Percentiles rank a stretch among this genome's conserved stretches.
These are phyloP conservation scores for Caenorhabditis sp. DNA, from an alignment of 2,888 invertebrate genomes.

Conservation along the genomic window DNA sequence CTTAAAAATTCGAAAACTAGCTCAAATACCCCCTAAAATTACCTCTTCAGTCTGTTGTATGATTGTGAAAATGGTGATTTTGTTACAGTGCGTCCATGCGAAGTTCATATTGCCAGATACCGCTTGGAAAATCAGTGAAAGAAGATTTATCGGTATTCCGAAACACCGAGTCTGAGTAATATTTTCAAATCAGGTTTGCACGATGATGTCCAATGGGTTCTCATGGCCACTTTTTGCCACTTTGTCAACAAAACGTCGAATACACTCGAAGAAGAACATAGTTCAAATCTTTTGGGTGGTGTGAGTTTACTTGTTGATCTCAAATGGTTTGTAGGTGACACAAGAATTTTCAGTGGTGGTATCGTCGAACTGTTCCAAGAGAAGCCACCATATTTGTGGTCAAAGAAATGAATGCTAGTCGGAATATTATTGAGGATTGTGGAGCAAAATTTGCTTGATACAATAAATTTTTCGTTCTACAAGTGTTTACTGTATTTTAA, in stretches of 20 bases:
- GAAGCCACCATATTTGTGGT: slow-evolving; percentile 8
- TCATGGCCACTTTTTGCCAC: slow-evolving; percentile 47
- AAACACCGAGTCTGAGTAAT: too few species aligned
- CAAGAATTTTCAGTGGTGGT: slow-evolving; percentile 66
- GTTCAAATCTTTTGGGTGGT: slow-evolving; percentile 21
- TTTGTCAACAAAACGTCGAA: background rate
- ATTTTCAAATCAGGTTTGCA: slow-evolving; percentile 15
- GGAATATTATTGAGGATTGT: slow-evolving; percentile 50
- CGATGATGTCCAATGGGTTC: slow-evolving; percentile 52
- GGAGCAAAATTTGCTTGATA: slow-evolving; percentile 2
- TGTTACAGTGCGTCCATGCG: background rate
- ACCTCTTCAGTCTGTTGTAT: too few species aligned
- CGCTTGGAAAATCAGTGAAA: slow-evolving; percentile 35
- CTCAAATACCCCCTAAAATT: too few species aligned
- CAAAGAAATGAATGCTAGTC: slow-evolving; percentile 31
- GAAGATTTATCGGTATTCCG: slow-evolving; percentile 14
- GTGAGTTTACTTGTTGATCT: slow-evolving; percentile 3
- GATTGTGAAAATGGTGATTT: background rate
- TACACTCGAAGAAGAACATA: slow-evolving; percentile 9
- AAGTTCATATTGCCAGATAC: slow-evolving; percentile 45
- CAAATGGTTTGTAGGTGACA: background rate
- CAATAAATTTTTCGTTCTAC: background rate
- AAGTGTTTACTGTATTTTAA: background rate
- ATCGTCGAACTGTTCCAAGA: slow-evolving; percentile 46
- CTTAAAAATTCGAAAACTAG: too few species aligned